Conservation (phyloP, 2,888 invertebrate species). For the Leptogaster cylindrica region DNA sequence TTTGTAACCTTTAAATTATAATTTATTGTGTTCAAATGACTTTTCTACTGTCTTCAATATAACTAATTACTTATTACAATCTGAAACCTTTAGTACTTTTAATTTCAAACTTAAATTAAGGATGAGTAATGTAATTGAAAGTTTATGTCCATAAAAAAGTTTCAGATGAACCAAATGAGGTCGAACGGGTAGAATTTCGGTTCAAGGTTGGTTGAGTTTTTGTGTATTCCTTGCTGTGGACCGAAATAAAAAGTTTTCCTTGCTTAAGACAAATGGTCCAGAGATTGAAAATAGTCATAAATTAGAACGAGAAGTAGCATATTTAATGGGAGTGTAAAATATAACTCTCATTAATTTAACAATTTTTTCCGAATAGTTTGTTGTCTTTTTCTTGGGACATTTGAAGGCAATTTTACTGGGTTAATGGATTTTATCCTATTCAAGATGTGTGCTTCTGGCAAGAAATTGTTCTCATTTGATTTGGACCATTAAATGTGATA, state of each 20-base stretch:
- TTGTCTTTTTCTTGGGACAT: too few species aligned
- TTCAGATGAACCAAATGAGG: neutral
- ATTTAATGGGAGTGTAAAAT: conserved; percentile 22
- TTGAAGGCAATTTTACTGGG: too few species aligned
- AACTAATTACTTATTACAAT: too few species aligned
- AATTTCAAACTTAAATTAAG: neutral
- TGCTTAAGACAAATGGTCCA: neutral
- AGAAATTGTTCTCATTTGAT: conserved; percentile 8
- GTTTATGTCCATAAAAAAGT: conserved; percentile 17
- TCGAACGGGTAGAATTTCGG: conserved; percentile 13
- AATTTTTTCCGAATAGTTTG: neutral
- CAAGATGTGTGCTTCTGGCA: neutral
- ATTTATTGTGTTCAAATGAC: too few species aligned
- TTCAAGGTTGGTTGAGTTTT: conserved; percentile 8
- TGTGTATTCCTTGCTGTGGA: neutral
- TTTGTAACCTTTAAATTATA: too few species aligned
- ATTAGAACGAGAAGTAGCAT: conserved; percentile 21
- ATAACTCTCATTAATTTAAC: conserved; percentile 8
- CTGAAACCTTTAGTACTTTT: too few species aligned
- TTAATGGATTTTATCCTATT: neutral
- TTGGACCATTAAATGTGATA: too few species aligned
- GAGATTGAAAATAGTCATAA: conserved; percentile 9
- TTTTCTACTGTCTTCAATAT: too few species aligned
- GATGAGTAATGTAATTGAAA: conserved; percentile 31
- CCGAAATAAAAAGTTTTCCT: neutral